Evolutionary conservation across 2,113 vertebrate genomes (phyloP), one percentile per base, ranked within the genome.

Genomic region (Archilochus colubris): DNA sequence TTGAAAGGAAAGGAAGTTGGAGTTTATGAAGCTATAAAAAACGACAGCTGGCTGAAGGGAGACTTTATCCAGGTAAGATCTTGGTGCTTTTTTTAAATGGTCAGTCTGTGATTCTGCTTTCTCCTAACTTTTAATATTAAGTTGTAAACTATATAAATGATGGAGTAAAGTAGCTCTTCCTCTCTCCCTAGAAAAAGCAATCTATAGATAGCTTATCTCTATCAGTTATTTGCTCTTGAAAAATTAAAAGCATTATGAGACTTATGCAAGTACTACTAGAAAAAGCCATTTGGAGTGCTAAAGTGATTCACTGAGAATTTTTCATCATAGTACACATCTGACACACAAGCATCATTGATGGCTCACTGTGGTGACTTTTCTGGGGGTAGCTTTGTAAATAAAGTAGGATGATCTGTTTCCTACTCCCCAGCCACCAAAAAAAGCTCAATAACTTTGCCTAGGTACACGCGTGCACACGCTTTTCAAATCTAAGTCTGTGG

Each of bases 11-110:
- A 97, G n/a, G 98, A 99, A 95, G 77, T 97, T 69, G 90, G 95
- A 14, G 99, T 98, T 89, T 99, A 98, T 94, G 98, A 99, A 50
- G 98, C 99, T 43, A 95, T 99, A 75, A 99, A 99, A 96, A 97
- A 99, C 72, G 99, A 99, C 55, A 97, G 94, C 96, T 99, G 99
- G 99, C 98, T 99, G 92, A 98, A 98, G 93, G 99, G 98, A 91
- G 98, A 98, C 74, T 99, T 99, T 96, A 99, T 99, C 97, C 94
- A 97, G 16, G 99, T 99, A 97, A 98, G 99, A 95, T 18, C 53
- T 61, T 57, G 15, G 51, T 13, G 8, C 14, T 68, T 48, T 31
- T 31, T 51, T 14, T 5, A 3, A 20, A 24, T 31, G 3, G 16
- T 93, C 5, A 7, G 31, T 74, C 9, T 76, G 21, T 75, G 24